These are phyloP conservation scores for Aricia artaxerxes DNA, from an alignment of 2,888 invertebrate species.

Conservation along the genomic window DNA sequence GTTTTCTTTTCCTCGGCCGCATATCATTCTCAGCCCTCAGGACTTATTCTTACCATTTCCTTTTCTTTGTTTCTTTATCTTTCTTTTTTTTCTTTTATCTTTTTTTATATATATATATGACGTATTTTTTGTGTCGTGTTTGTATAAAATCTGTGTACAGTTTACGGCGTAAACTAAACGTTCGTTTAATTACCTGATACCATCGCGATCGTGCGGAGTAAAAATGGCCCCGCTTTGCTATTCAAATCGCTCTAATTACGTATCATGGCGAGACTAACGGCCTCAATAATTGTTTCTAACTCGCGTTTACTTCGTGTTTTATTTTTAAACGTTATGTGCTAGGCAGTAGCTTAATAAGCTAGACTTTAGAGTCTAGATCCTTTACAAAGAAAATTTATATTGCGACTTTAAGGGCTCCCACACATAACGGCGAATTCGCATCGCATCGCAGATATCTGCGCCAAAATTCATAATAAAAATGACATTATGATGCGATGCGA, in stretches of 20 bases:
- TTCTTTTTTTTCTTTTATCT: background rate
- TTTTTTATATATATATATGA: background rate
- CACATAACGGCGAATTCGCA: too few relatives aligned
- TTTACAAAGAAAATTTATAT: too few relatives aligned
- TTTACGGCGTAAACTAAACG: conserved; percentile 68
- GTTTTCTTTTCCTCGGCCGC: too few relatives aligned
- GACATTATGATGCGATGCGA: too few relatives aligned
- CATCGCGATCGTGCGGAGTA: conserved; percentile 67
- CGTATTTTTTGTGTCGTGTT: background rate
- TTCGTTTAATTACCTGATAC: conserved; percentile 69
- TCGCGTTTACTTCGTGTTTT: conserved; percentile 35
- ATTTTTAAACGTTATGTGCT: conserved; percentile 31
- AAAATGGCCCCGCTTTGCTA: conserved; percentile 70
- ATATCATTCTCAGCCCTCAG: too few relatives aligned
- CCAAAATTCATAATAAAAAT: too few relatives aligned
- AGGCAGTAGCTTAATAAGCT: background rate
- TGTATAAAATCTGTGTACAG: conserved; percentile 33
- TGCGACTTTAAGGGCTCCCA: too few relatives aligned
- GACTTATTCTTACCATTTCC: too few relatives aligned
- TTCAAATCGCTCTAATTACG: conserved; percentile 69
- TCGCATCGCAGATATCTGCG: too few relatives aligned
- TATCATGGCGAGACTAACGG: conserved; percentile 49
- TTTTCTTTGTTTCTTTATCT: too few relatives aligned
- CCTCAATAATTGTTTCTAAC: conserved; percentile 42
- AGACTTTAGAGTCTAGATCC: background rate